These are phyloP conservation scores for Lepas anatifera DNA, from an alignment of 2,888 invertebrate species.

Conservation along the genomic window DNA sequence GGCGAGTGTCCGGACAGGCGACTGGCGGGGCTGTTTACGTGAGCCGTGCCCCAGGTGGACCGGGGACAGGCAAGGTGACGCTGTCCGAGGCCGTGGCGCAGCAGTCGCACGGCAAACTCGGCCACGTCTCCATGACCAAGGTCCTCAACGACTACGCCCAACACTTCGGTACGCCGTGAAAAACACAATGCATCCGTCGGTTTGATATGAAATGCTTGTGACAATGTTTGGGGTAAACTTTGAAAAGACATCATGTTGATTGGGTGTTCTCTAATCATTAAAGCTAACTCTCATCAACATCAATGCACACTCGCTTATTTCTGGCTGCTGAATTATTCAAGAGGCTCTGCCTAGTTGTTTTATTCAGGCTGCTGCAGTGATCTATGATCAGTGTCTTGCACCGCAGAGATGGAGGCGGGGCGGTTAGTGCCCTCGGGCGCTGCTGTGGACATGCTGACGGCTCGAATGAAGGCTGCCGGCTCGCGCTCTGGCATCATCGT, in stretches of 20 bases:
- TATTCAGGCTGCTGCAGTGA: too few species aligned
- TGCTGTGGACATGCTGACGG: not conserved
- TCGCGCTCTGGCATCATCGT: conserved; percentile 54
- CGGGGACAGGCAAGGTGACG: not conserved
- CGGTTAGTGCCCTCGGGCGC: not conserved
- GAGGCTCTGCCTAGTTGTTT: too few species aligned
- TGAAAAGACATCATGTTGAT: too few species aligned
- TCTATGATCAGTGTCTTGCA: not conserved
- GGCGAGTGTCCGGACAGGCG: too few species aligned
- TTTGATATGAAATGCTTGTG: not conserved
- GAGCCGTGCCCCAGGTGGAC: too few species aligned
- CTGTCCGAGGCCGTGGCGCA: not conserved
- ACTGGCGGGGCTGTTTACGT: too few species aligned
- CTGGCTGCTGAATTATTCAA: too few species aligned
- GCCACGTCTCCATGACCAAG: not conserved
- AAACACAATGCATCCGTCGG: not conserved
- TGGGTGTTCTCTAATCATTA: too few species aligned
- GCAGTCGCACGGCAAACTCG: not conserved
- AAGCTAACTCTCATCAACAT: too few species aligned
- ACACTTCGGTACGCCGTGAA: not conserved
- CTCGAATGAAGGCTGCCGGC: not conserved
- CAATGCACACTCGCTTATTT: too few species aligned
- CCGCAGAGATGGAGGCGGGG: not conserved
- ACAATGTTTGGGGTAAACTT: too few species aligned
- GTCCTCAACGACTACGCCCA: conserved; percentile 1